These are phyloP conservation scores for Aix galericulata DNA, from an alignment of 2,113 vertebrate genomes.

Conservation along the genomic window DNA sequence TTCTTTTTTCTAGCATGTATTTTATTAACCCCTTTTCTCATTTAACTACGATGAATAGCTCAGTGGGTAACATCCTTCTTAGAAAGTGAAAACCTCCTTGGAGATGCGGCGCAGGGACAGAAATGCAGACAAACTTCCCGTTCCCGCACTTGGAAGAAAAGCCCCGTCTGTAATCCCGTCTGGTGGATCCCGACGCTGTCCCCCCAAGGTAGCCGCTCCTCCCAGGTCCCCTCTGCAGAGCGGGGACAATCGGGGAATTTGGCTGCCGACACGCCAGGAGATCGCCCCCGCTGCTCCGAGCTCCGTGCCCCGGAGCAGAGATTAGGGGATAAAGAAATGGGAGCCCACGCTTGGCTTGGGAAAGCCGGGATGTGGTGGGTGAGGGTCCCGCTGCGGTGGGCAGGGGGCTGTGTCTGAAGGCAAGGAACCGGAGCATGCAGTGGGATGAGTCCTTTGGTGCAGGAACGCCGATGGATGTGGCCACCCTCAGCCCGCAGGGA, in stretches of 20 bases:
- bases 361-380: not conserved
- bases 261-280: not conserved
- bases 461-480: not conserved
- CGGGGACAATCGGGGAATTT: constrained; percentile 40
- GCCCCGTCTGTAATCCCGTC: constrained; percentile 70
- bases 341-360: not conserved
- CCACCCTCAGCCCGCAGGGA: not conserved
- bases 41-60: constrained; percentile 78
- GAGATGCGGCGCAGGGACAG: constrained; percentile 65
- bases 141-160: constrained; percentile 58
- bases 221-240: constrained; percentile 47
- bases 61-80: constrained; percentile 80
- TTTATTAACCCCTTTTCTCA: constrained; percentile 82
- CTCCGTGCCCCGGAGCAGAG: not conserved
- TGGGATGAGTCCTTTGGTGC: not conserved
- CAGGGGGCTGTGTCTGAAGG: too few relatives aligned
- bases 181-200: constrained; percentile 53
- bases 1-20: constrained; percentile 75
- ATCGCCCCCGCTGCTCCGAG: not conserved
- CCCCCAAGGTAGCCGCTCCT: constrained; percentile 22
- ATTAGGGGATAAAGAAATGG: constrained; percentile 7
- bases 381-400: not conserved
- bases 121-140: constrained; percentile 72
- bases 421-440: too few relatives aligned
- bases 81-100: constrained; percentile 76